Evolutionary conservation across 2,888 invertebrate genomes (phyloP), one percentile per base, ranked within the genome.

Genomic region (Anagyrus pseudococci): DNA sequence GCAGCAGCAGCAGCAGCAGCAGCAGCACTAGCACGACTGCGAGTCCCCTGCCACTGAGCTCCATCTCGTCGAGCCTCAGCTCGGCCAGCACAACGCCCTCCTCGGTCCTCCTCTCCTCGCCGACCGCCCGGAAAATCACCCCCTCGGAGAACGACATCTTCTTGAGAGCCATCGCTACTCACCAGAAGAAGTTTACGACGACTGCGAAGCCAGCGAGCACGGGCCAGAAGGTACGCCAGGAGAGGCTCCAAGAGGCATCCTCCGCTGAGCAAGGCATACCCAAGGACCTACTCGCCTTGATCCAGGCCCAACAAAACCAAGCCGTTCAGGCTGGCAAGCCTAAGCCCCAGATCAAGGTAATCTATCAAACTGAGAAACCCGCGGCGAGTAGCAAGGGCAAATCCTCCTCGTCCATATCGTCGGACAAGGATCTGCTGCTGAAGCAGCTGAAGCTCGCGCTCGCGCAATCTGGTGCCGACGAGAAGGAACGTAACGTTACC

Each of bases 371-470:
- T 75, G 77, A 80, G 20, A 73, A 72, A 56, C 74, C 74, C 19
- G 58, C 72, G 1, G 53, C 63, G 13, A 52, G 64, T 6, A 56
- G 53, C 10, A 70, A 68, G 25, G n/a, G n/a, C n/a, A n/a, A n/a
- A n/a, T n/a, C n/a, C n/a, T 69, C 76, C 0, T 77, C 78, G 0
- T 64, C 67, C 2, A 59, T 60, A 1, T 49, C 55, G 0, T 60
- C 58, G 1, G 87, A 88, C 67, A 87, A 89, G 70, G 91, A 92
- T 46, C 88, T 90, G 67, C 84, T 93, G 33, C 76, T 93, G 7
- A 90, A 89, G 66, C 92, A 92, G 74, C 76, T 92, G 10, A 89
- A 89, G 74, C 84, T 90, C 23, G 91, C 91, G 0, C 82, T 92
- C 19, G 87, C 89, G 0, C 89, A 90, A 74, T 86, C 88, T 25